phyloP scores from a whole-genome alignment of 2,113 vertebrate genomes.

The Peromyscus californicus region DNA sequence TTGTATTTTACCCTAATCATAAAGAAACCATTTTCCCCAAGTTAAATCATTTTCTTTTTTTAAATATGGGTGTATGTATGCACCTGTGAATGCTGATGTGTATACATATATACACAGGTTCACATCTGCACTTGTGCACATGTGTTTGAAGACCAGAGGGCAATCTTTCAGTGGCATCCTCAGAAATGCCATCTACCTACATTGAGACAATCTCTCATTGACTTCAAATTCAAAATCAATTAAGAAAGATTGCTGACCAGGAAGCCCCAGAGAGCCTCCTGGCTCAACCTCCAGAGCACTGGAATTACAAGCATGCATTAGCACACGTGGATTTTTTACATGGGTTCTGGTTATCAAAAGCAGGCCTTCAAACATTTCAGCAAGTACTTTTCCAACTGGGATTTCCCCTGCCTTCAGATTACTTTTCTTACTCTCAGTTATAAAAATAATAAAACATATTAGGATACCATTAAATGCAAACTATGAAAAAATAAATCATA shows the following conservation, averaged over 20 bases:
- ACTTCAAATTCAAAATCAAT: background rate
- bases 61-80: no score
- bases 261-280: background rate
- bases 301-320: background rate
- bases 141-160: background rate
- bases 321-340: background rate
- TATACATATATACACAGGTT: background rate
- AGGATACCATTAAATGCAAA: background rate
- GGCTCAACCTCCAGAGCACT: no score
- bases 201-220: background rate
- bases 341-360: background rate
- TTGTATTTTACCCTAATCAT: background rate
- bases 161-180: background rate
- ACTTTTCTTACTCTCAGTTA: conserved; percentile 10
- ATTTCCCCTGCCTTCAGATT: background rate
- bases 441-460: background rate
- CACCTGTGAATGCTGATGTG: background rate
- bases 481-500: conserved; percentile 3
- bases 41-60: background rate
- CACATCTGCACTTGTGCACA: background rate
- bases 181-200: background rate
- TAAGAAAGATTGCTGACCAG: background rate
- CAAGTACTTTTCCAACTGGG: background rate
- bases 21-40: background rate
- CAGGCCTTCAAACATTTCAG: background rate